Evolutionary conservation across 23 tunicate genomes (phyloP).

Genomic region (Halocynthia roretzi): DNA sequence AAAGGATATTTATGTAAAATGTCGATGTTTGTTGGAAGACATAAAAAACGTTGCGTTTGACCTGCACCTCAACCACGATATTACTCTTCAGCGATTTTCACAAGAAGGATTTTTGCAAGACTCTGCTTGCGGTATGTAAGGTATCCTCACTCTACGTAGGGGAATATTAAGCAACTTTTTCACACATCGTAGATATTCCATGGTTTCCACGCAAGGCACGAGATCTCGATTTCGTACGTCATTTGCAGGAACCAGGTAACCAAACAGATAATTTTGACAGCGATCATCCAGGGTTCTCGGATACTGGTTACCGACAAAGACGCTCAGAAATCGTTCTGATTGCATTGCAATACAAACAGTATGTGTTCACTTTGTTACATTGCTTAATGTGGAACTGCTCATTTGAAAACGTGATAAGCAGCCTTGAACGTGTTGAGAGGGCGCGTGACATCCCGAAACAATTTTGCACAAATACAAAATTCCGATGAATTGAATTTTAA

Average conservation of each 20-base stretch:
- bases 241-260: neutral
- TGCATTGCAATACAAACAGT: conserved; percentile 10
- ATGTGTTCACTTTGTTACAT: neutral
- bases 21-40: neutral
- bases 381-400: neutral
- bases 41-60: neutral
- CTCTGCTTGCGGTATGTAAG: neutral
- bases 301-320: conserved; percentile 1
- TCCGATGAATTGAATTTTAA: neutral
- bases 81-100: neutral
- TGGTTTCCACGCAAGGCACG: conserved; percentile 22
- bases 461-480: neutral
- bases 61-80: neutral
- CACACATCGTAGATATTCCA: neutral
- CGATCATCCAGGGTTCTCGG: conserved; percentile 20
- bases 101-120: neutral
- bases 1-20: neutral
- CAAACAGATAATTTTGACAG: neutral
- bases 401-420: neutral
- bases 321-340: neutral
- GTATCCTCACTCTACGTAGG: neutral
- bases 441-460: neutral
- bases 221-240: conserved; percentile 13
- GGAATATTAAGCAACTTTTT: neutral
- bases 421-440: neutral